Conservation (phyloP, 2,113 vertebrate species). For the Epinephelus moara region DNA sequence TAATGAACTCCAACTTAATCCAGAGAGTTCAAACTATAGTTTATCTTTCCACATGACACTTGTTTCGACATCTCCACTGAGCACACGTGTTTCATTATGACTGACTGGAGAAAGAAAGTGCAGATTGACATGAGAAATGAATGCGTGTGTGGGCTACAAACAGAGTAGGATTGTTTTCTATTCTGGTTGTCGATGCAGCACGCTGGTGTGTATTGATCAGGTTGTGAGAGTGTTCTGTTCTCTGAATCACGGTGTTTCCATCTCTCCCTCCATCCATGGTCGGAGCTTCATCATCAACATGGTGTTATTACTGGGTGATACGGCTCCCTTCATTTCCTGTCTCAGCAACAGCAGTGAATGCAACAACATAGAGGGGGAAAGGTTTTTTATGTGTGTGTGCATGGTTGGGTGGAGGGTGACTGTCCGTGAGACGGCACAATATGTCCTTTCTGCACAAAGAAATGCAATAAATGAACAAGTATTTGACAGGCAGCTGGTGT, state of each 20-base stretch:
- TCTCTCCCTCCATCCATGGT: conserved; percentile 52
- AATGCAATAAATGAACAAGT: conserved; percentile 44
- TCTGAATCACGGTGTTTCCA: conserved; percentile 68
- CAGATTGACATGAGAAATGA: conserved; percentile 45
- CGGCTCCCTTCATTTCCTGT: conserved; percentile 78
- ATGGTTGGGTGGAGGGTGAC: conserved; percentile 18
- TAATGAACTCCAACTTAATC: background rate
- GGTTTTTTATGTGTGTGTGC: background rate
- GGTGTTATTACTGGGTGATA: conserved; percentile 76
- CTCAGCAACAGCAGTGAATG: conserved; percentile 47
- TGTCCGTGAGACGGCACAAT: conserved; percentile 44
- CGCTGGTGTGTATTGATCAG: conserved; percentile 67
- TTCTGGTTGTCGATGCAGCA: conserved; percentile 47
- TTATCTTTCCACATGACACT: background rate
- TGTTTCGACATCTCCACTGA: background rate
- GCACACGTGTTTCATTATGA: background rate
- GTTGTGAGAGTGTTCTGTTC: conserved; percentile 54
- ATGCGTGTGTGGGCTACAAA: conserved; percentile 61
- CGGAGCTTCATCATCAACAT: conserved; percentile 67
- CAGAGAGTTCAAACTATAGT: background rate
- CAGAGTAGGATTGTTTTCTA: conserved; percentile 59
- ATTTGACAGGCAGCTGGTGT: conserved; percentile 27
- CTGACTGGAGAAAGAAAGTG: conserved; percentile 41
- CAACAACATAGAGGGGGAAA: conserved; percentile 5
- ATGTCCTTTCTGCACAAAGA: conserved; percentile 56